Evolutionary conservation across 37 sponge, comb jelly and placozoan genomes (phyloP).

Genomic region (Diacarnus erythraeanus): DNA sequence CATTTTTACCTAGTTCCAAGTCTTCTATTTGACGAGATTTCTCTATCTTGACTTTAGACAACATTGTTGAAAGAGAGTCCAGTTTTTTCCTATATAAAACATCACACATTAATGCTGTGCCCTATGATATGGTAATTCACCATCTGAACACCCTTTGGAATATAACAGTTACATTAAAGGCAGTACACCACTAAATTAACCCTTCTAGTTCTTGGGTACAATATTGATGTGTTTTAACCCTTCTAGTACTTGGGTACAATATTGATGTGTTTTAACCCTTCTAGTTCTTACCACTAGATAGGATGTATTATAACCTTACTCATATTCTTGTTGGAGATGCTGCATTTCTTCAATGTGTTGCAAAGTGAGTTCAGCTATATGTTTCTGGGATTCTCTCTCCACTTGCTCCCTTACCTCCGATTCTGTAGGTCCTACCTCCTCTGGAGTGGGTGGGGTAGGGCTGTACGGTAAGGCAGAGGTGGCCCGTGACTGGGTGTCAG

Average conservation of each 20-base stretch:
- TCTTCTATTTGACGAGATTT: slow-evolving; percentile 35
- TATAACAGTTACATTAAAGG: too few relatives aligned
- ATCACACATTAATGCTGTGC: not conserved
- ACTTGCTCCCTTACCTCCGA: slow-evolving; percentile 20
- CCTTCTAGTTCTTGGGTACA: too few relatives aligned
- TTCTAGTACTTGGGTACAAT: too few relatives aligned
- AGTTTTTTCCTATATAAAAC: slow-evolving; percentile 43
- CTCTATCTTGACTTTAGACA: slow-evolving; percentile 43
- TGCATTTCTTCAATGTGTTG: slow-evolving; percentile 71
- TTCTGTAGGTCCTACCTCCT: slow-evolving; percentile 3
- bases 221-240: too few relatives aligned
- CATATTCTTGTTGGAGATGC: slow-evolving; percentile 67
- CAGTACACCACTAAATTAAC: too few relatives aligned
- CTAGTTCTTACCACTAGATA: too few relatives aligned
- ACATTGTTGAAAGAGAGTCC: slow-evolving; percentile 30
- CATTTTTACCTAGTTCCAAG: slow-evolving; percentile 46
- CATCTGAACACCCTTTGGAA: too few relatives aligned
- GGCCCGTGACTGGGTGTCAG: slow-evolving; percentile 37
- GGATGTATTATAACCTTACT: slow-evolving; percentile 52
- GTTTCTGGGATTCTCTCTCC: slow-evolving; percentile 28
- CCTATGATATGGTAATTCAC: too few relatives aligned
- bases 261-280: too few relatives aligned
- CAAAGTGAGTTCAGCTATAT: slow-evolving; percentile 43
- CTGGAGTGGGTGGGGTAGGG: not conserved
- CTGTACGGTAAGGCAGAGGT: slow-evolving; percentile 33